Evolutionary conservation across 2,888 invertebrate genomes (phyloP), one percentile per base, ranked within the genome.

Genomic region (Spilosoma lubricipeda): DNA sequence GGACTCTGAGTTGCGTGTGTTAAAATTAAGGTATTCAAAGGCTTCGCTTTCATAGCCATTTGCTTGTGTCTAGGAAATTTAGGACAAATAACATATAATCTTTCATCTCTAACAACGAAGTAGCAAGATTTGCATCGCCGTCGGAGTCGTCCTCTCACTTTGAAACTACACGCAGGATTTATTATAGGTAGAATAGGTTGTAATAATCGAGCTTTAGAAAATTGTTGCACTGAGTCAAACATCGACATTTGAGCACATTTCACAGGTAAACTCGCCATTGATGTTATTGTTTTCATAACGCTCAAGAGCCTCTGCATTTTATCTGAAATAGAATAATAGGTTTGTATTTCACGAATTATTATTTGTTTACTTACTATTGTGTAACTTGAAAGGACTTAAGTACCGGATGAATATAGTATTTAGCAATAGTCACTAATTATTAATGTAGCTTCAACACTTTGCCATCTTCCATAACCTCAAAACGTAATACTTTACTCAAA

Each of bases 61-160:
- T 98, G 98, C 88, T 98, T 98, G 89, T 99, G 98, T 59, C 98
- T 96, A 36, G 97, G 97, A 88, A 97, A 97, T 45, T 97, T 97
- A 73, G 97, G 97, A 84, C 98, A 99, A 81, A 98, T 96, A 65
- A 98, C 97, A 90, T 97, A 97, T 83, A 97, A 88, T 76, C 98
- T 96, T 82, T 97, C 96, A 84, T 98, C 96, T 74, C 97, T 93
- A 66, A 96, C 93, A 20, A 98, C 97, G 86, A 97, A 96, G 86
- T 97, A 98, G 89, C 99, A 99, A 86, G 97, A 97, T 90, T 97
- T 97, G 88, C 99, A 99, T 64, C 98, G 96, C 73, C 97, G 96
- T 75, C 95, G 96, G 48, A 98, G 93, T 27, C 90, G 90, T 9
- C 97, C 97, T 88, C 97, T 97, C 5, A 97, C 96, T 96, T 98